Evolutionary conservation across 2,888 invertebrate genomes (phyloP), one percentile per base, ranked within the genome.

Genomic region (Papilio demoleus): DNA sequence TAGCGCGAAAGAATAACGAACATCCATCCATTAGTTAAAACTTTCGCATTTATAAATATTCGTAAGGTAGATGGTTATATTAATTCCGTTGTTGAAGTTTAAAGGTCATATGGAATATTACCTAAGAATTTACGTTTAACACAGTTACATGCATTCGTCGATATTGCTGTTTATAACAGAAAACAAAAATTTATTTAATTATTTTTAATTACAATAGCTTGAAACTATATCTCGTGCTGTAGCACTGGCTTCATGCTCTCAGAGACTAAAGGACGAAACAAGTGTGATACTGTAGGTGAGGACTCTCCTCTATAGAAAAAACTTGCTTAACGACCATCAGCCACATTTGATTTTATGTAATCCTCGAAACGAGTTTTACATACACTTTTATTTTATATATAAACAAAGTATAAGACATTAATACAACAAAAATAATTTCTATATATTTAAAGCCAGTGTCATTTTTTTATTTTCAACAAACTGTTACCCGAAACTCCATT

Each of bases 161-260:
- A n/a, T n/a, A n/a, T 38, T 38, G 38, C 12, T 14, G 4, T 14
- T 38, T 14, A 2, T 38, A 4, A 4, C 4, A 38, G 14, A 4
- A 38, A 38, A 38, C 1, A 38, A 38, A 38, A 14, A 9, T 38
- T 38, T 9, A 12, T 60, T 9, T 4, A 17, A 22, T 8, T 19
- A 19, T 9, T 9, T 47, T 47, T 11, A 11, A 22, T 12, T 22
- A 6, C 14, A 9, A 40, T n/a, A 40, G 2, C 11, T 40, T 56
- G 19, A n/a, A n/a, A n/a, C n/a, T 4, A 42, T 65, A 42, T 65
- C 34, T 19, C 19, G 11, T 65, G 42, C 19, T 58, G 42, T 31
- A 34, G n/a, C 38, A 47, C 65, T 50, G 36, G 60, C 56, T 38
- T 69, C 81, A 82, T 80, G 73, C 79, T 40, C 14, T 24, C 38